Percentiles rank a stretch among this genome's conserved stretches.
These are phyloP conservation scores for Horisme vitalbata DNA, from an alignment of 2,888 invertebrate species.

Conservation along the genomic window DNA sequence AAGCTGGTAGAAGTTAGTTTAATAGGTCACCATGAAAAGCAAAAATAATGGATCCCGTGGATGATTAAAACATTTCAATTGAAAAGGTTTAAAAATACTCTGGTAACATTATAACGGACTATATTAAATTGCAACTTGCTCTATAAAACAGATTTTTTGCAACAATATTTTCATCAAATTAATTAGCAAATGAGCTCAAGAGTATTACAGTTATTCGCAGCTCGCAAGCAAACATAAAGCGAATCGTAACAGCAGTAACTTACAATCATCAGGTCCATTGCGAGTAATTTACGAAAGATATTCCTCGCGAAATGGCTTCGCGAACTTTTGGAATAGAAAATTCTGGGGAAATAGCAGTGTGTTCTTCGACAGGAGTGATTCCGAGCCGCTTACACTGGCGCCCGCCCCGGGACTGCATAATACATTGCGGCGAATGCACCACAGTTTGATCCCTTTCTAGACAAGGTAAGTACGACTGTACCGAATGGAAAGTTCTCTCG, in stretches of 20 bases:
- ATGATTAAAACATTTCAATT: constrained; percentile 34
- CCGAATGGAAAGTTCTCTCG: constrained; percentile 70
- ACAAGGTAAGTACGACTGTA: constrained; percentile 78
- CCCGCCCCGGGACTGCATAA: constrained; percentile 74
- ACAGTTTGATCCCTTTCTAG: constrained; percentile 80
- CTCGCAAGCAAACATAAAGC: constrained; percentile 33
- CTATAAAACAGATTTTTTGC: constrained; percentile 18
- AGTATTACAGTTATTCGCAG: constrained; percentile 13
- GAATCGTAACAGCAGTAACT: constrained; percentile 48
- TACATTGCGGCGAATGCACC: constrained; percentile 80
- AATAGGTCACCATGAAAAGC: constrained; percentile 27
- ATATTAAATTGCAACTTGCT: constrained; percentile 21
- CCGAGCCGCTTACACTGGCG: constrained; percentile 73
- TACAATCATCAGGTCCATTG: constrained; percentile 57
- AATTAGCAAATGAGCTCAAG: constrained; percentile 27
- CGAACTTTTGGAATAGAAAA: constrained; percentile 68
- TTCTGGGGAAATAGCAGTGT: constrained; percentile 62
- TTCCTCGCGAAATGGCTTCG: constrained; percentile 56
- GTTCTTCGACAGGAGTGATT: constrained; percentile 68
- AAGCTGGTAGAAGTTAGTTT: constrained; percentile 16
- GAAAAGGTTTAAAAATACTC: constrained; percentile 24
- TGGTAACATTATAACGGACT: constrained; percentile 20
- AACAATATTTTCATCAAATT: constrained; percentile 29
- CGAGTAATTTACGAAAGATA: constrained; percentile 63
- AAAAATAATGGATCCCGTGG: constrained; percentile 22